Evolutionary conservation across 2,113 vertebrate species (phyloP).

Genomic region (Microcebus jonahi): DNA sequence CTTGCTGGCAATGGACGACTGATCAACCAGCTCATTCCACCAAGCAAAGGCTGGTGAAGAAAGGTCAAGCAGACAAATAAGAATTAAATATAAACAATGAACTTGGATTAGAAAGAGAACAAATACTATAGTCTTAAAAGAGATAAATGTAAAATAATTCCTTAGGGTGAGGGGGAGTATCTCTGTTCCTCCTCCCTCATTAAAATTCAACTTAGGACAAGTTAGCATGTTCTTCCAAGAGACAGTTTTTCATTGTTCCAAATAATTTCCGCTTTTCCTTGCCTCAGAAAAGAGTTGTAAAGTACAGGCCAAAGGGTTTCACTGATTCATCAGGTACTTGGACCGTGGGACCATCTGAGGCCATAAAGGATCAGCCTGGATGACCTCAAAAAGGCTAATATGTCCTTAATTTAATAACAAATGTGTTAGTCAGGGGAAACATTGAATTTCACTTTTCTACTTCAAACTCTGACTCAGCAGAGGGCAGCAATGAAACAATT

Average conservation of each 20-base stretch:
- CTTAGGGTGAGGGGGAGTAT: not conserved
- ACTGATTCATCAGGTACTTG: conserved; percentile 13
- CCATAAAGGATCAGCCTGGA: no score
- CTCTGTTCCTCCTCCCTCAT: not conserved
- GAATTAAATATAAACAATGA: not conserved
- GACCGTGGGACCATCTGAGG: not conserved
- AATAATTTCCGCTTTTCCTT: not conserved
- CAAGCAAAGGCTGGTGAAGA: not conserved
- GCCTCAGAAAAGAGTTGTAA: not conserved
- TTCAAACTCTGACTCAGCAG: conserved; percentile 22
- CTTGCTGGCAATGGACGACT: not conserved
- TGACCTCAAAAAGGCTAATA: conserved; percentile 1
- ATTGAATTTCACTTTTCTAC: conserved; percentile 26
- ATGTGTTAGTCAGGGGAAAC: conserved; percentile 54
- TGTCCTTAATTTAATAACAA: not conserved
- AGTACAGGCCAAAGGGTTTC: not conserved
- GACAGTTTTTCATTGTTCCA: not conserved
- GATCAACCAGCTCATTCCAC: not conserved
- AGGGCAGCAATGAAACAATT: not conserved
- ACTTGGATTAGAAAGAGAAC: not conserved
- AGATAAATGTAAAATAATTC: not conserved
- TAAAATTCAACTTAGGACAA: not conserved
- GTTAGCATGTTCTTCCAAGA: not conserved
- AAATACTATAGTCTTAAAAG: not conserved
- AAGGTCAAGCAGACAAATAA: not conserved